Percentiles rank a stretch among this genome's conserved stretches.
phyloP scores from a whole-genome alignment of 1,140 invertebrate species.

The Choristoneura fumiferana region DNA sequence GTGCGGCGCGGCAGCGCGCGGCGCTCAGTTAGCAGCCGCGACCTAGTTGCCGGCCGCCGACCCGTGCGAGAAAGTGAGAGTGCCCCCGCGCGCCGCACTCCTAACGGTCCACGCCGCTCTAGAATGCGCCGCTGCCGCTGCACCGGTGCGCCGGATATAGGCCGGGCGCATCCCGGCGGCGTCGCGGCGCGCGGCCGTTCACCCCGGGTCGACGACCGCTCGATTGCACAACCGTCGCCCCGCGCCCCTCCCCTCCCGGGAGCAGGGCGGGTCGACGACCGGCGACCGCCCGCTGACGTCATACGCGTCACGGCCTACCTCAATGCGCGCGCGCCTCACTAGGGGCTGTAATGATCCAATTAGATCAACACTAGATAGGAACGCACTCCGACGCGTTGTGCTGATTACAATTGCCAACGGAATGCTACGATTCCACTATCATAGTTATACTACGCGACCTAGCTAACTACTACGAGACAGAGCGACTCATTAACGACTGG shows the following conservation, averaged over 20 bases:
- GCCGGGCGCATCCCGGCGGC: conserved; percentile 74
- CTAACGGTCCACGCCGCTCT: conserved; percentile 75
- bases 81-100: conserved; percentile 58
- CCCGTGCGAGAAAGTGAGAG: conserved; percentile 83
- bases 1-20: conserved; percentile 70
- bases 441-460: conserved; percentile 1
- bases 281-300: conserved; percentile 62
- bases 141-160: conserved; percentile 75
- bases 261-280: conserved; percentile 62
- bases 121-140: conserved; percentile 74
- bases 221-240: conserved; percentile 65
- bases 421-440: background rate
- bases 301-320: conserved; percentile 72
- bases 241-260: conserved; percentile 46
- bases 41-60: conserved; percentile 84
- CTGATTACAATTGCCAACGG: conserved; percentile 8
- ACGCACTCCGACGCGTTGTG: background rate
- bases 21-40: conserved; percentile 79
- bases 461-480: conserved; percentile 4
- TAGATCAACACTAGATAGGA: conserved; percentile 40
- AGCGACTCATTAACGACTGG: background rate
- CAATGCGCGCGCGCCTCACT: conserved; percentile 71
- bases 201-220: conserved; percentile 71
- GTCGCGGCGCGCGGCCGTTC: conserved; percentile 68
- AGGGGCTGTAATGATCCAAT: conserved; percentile 63